phyloP scores from a whole-genome alignment of 2,888 invertebrate genomes.

The Apeira syringaria region DNA sequence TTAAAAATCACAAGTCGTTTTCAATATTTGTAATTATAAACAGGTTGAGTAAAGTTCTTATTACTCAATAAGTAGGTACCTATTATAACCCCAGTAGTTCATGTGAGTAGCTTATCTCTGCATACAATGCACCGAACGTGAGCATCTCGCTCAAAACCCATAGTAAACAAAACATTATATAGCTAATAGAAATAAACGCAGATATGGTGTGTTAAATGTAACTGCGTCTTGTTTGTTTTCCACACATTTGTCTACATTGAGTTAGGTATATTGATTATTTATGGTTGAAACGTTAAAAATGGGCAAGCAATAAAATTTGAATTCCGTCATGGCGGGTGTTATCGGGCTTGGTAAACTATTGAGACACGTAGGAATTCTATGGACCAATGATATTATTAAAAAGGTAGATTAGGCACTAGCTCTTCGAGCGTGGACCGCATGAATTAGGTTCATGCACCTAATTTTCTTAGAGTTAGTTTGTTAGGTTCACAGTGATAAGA shows the following conservation, averaged over 20 bases:
- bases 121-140: not conserved
- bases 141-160: not conserved
- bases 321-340: constrained; percentile 21
- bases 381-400: too few species aligned
- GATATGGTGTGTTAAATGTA: constrained; percentile 12
- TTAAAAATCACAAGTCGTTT: too few species aligned
- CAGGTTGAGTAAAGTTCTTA: too few species aligned
- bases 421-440: too few species aligned
- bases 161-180: not conserved
- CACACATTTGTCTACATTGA: constrained; percentile 31
- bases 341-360: constrained; percentile 8
- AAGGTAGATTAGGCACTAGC: too few species aligned
- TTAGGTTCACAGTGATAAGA: too few species aligned
- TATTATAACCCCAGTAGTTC: too few species aligned
- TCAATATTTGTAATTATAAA: too few species aligned
- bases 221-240: constrained; percentile 17
- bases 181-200: constrained; percentile 3
- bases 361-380: constrained; percentile 14
- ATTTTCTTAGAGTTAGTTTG: too few species aligned
- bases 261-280: constrained; percentile 27
- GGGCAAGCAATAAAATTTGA: constrained; percentile 54
- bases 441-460: too few species aligned
- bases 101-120: too few species aligned
- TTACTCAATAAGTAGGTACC: too few species aligned
- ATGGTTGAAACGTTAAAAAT: constrained; percentile 49